phyloP scores from a whole-genome alignment of 2,797 vertebrate genomes.

The Cryptoblepharus egeriae region DNA sequence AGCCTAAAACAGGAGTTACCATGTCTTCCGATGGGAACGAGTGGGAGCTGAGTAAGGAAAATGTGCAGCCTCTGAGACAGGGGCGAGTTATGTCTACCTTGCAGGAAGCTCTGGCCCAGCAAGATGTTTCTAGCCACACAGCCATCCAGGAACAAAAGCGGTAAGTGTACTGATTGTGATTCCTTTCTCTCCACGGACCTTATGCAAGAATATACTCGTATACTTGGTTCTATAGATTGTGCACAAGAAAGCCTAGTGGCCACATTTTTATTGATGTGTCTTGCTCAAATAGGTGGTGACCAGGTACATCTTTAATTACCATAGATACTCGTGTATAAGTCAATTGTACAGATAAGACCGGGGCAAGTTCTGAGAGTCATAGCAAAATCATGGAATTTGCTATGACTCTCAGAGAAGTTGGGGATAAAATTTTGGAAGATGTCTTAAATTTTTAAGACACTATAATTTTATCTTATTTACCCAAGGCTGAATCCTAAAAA shows the following conservation, averaged over 20 bases:
- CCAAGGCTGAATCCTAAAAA: too few species aligned
- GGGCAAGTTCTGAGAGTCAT: too few species aligned
- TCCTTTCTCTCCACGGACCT: background rate
- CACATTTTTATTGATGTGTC: background rate
- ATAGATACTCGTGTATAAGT: too few species aligned
- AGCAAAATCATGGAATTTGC: too few species aligned
- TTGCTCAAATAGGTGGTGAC: background rate
- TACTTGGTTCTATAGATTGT: too few species aligned
- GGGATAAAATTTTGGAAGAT: too few species aligned
- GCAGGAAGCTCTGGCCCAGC: constrained; percentile 87
- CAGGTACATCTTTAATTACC: background rate
- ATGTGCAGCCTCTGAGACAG: constrained; percentile 90
- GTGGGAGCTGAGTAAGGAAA: constrained; percentile 97
- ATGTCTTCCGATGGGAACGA: constrained; percentile 88
- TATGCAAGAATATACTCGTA: background rate
- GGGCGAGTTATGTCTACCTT: constrained; percentile 87
- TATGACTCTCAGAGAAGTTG: too few species aligned
- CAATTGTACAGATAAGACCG: too few species aligned
- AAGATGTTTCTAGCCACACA: constrained; percentile 79
- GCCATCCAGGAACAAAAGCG: constrained; percentile 88
- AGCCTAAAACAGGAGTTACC: background rate
- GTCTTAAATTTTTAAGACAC: too few species aligned
- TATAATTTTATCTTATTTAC: too few species aligned
- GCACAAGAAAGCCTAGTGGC: background rate
- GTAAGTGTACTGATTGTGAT: constrained; percentile 71